Evolutionary conservation across 2,888 invertebrate species (phyloP).

Genomic region (Lordiphosa fenestrarum): DNA sequence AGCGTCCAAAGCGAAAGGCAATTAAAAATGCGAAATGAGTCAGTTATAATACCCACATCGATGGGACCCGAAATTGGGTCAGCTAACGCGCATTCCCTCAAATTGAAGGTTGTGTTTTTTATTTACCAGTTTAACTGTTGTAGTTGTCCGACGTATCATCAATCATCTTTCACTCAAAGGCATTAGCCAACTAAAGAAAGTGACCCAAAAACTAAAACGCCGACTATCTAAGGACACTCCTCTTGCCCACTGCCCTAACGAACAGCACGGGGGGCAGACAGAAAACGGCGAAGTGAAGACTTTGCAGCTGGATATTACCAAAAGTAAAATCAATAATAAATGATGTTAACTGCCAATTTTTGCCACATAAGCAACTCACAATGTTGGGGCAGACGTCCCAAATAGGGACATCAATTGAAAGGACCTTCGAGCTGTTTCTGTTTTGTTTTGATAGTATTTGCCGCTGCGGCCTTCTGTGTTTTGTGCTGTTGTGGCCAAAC

Average conservation of each 20-base stretch:
- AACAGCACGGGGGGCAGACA: conserved; percentile 5
- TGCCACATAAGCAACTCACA: conserved; percentile 52
- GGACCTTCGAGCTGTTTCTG: conserved; percentile 36
- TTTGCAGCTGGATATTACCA: conserved; percentile 32
- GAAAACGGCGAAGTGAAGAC: conserved; percentile 6
- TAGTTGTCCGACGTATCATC: conserved; percentile 43
- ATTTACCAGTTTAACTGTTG: conserved; percentile 17
- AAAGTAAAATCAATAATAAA: conserved; percentile 68
- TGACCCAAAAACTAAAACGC: conserved; percentile 56
- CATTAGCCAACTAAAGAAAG: conserved; percentile 24
- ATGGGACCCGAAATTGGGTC: conserved; percentile 47
- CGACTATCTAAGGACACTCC: background rate
- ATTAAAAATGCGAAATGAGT: conserved; percentile 39
- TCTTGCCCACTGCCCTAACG: background rate
- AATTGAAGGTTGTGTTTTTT: conserved; percentile 51
- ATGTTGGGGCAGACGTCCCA: conserved; percentile 17
- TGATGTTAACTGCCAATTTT: conserved; percentile 69
- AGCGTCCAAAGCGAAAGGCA: conserved; percentile 10
- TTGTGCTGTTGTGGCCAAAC: conserved; percentile 25
- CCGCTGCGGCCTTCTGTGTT: conserved; percentile 19
- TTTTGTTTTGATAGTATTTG: conserved; percentile 27
- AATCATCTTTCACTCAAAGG: conserved; percentile 49
- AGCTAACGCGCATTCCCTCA: conserved; percentile 23
- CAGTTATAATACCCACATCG: conserved; percentile 19
- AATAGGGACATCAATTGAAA: conserved; percentile 52